These are phyloP conservation scores for Danio tinwini DNA, from an alignment of 2,797 vertebrate genomes.

Conservation along the genomic window DNA sequence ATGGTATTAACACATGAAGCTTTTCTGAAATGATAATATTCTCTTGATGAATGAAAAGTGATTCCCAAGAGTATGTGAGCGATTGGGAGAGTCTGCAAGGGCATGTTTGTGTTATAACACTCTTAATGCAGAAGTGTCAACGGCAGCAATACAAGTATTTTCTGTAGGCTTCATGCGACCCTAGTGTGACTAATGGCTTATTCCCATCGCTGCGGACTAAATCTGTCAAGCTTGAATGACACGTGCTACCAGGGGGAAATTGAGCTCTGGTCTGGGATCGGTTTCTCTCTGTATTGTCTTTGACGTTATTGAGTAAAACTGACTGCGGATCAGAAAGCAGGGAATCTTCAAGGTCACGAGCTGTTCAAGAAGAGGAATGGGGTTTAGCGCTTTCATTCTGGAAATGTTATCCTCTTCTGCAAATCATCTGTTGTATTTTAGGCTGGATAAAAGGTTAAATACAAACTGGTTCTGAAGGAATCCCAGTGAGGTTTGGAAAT, in stretches of 20 bases:
- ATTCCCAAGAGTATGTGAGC: conserved; percentile 30
- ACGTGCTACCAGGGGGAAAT: background rate
- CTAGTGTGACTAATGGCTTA: conserved; percentile 47
- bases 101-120: conserved; percentile 25
- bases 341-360: conserved; percentile 35
- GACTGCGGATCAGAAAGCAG: conserved; percentile 23
- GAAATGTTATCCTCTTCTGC: conserved; percentile 1
- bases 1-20: conserved; percentile 18
- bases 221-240: conserved; percentile 48
- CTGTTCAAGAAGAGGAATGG: conserved; percentile 16
- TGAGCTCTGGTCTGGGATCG: background rate
- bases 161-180: conserved; percentile 7
- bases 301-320: conserved; percentile 30
- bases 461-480: conserved; percentile 25
- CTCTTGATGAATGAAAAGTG: conserved; percentile 17
- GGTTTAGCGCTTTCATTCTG: background rate
- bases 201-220: conserved; percentile 40
- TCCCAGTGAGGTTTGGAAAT: conserved; percentile 4
- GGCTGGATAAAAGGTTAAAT: conserved; percentile 32
- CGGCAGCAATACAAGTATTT: conserved; percentile 18
- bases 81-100: conserved; percentile 26
- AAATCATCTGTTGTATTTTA: background rate
- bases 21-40: conserved; percentile 5
- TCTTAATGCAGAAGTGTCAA: conserved; percentile 30
- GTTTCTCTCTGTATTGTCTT: conserved; percentile 25